phyloP scores from a whole-genome alignment of 2,797 vertebrate species.

The Danio albolineatus region DNA sequence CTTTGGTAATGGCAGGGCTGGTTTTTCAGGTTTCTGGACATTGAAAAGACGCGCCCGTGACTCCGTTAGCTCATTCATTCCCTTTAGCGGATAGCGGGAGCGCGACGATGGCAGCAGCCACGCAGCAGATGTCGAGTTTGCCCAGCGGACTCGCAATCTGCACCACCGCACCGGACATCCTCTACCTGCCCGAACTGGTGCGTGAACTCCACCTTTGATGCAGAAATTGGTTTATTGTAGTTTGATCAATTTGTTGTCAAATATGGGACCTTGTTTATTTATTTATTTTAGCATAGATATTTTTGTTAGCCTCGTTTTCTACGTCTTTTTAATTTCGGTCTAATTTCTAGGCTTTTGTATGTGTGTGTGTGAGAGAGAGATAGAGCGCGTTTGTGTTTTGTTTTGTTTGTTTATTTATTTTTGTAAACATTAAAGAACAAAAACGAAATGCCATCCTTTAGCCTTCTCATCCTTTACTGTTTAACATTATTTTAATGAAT shows the following conservation, averaged over 20 bases:
- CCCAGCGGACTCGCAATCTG: slow-evolving; percentile 83
- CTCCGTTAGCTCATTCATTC: slow-evolving; percentile 60
- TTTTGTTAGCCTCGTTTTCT: too few relatives aligned
- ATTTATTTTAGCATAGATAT: too few relatives aligned
- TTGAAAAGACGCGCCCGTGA: slow-evolving; percentile 68
- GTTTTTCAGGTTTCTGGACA: slow-evolving; percentile 67
- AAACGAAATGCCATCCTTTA: too few relatives aligned
- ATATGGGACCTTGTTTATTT: neutral
- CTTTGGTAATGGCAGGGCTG: slow-evolving; percentile 63
- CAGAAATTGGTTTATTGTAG: neutral
- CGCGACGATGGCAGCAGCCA: slow-evolving; percentile 74
- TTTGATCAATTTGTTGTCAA: neutral
- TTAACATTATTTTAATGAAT: too few relatives aligned
- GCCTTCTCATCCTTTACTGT: too few relatives aligned
- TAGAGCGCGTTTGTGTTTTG: too few relatives aligned
- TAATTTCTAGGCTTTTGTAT: too few relatives aligned
- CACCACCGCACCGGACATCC: slow-evolving; percentile 80
- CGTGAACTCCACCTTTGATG: slow-evolving; percentile 63
- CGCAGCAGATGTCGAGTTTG: slow-evolving; percentile 74
- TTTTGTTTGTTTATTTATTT: too few relatives aligned
- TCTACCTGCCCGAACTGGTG: slow-evolving; percentile 86
- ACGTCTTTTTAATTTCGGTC: neutral
- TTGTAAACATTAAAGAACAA: too few relatives aligned
- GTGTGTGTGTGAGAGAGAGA: too few relatives aligned
- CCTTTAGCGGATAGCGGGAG: slow-evolving; percentile 42